A percentile compares a stretch with the other conserved stretches of the same genome.
Evolutionary conservation across 2,113 vertebrate species (phyloP).

Genomic region (Campylomormyrus numenius): DNA sequence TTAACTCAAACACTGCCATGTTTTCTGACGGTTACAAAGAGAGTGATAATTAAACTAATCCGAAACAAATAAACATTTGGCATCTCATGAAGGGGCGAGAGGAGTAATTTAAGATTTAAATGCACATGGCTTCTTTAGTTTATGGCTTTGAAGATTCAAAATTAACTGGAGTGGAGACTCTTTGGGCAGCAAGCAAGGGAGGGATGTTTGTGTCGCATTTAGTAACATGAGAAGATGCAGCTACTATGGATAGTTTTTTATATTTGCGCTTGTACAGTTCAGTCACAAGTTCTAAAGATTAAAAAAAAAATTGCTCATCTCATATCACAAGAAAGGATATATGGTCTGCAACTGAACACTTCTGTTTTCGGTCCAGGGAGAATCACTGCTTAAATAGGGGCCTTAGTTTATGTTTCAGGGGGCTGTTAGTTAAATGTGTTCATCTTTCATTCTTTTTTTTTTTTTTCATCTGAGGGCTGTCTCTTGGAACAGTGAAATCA

Average conservation of each 20-base stretch:
- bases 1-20: constrained; percentile 37
- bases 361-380: not conserved
- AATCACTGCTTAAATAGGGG: not conserved
- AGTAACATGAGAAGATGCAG: not conserved
- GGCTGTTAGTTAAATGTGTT: not conserved
- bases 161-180: constrained; percentile 30
- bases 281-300: not conserved
- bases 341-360: not conserved
- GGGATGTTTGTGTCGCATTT: constrained; percentile 32
- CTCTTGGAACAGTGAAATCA: constrained; percentile 1
- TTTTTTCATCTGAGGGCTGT: not conserved
- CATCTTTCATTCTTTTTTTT: not conserved
- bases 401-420: not conserved
- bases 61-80: constrained; percentile 59
- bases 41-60: constrained; percentile 58
- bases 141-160: constrained; percentile 54
- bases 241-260: not conserved
- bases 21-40: constrained; percentile 37
- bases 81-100: constrained; percentile 49
- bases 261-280: not conserved
- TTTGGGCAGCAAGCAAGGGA: constrained; percentile 17
- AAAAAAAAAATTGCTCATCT: not conserved
- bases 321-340: not conserved
- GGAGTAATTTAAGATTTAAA: constrained; percentile 46
- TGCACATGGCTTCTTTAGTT: constrained; percentile 42